phyloP scores from a whole-genome alignment of 2,113 vertebrate genomes.

The Agapornis roseicollis region DNA sequence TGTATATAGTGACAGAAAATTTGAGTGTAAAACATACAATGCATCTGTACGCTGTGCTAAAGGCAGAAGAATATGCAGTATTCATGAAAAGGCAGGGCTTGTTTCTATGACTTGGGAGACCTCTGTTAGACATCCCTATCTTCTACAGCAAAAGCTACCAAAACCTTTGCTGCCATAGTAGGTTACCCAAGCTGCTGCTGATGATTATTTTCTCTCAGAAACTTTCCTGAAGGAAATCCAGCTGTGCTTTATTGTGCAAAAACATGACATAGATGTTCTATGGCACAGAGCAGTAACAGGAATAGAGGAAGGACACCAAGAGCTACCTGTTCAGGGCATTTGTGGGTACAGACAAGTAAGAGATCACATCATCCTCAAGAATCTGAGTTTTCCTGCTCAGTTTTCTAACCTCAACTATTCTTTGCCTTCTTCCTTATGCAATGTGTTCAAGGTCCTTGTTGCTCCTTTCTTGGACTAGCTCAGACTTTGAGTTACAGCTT shows the following conservation, averaged over 20 bases:
- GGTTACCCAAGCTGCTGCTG: neutral
- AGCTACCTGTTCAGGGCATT: neutral
- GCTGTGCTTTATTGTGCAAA: neutral
- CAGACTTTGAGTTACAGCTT: neutral
- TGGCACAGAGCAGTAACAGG: neutral
- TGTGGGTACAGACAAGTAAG: neutral
- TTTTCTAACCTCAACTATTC: neutral
- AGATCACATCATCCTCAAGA: neutral
- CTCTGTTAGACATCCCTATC: neutral
- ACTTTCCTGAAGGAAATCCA: neutral
- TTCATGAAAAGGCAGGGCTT: neutral
- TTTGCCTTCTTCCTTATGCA: neutral
- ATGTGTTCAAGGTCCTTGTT: neutral
- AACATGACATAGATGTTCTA: neutral
- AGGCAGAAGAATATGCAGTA: neutral
- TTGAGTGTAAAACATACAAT: neutral
- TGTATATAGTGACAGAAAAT: neutral
- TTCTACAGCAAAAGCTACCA: neutral
- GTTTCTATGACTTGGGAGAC: neutral
- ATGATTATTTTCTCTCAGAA: neutral
- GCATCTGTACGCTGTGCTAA: neutral
- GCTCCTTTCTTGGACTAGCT: neutral
- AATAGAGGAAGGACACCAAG: neutral
- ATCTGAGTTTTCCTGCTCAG: neutral
- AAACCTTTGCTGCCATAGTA: neutral